Percentiles rank a stretch among this genome's conserved stretches.
These are phyloP conservation scores for Candidula unifasciata DNA, from an alignment of 2,888 invertebrate species.

Conservation along the genomic window DNA sequence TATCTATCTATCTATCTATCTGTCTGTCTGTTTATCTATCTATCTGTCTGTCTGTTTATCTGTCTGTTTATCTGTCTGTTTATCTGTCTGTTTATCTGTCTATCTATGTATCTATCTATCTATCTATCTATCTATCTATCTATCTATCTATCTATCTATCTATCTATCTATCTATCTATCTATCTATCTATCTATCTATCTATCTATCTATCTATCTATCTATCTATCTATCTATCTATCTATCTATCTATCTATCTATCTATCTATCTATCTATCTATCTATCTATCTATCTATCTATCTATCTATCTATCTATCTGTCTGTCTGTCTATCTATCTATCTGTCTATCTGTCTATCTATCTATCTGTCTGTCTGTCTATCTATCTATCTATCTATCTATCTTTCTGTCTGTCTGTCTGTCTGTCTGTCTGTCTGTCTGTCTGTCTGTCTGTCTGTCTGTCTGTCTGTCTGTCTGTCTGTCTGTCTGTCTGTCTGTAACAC, in stretches of 20 bases:
- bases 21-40: conserved; percentile 41
- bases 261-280: conserved; percentile 19
- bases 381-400: conserved; percentile 25
- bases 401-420: conserved; percentile 31
- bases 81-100: not conserved
- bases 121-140: conserved; percentile 17
- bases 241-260: conserved; percentile 19
- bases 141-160: not conserved
- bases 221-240: conserved; percentile 2
- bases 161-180: conserved; percentile 4
- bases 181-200: not conserved
- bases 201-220: not conserved
- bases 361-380: conserved; percentile 14
- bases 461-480: too few relatives aligned
- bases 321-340: conserved; percentile 7
- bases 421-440: too few relatives aligned
- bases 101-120: conserved; percentile 37
- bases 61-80: not conserved
- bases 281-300: not conserved
- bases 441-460: too few relatives aligned
- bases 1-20: conserved; percentile 22
- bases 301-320: conserved; percentile 7
- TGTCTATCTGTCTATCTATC: conserved; percentile 20
- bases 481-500: too few relatives aligned
- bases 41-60: not conserved